Evolutionary conservation across 2,797 vertebrate species (phyloP).

Genomic region (Sylvia borin): DNA sequence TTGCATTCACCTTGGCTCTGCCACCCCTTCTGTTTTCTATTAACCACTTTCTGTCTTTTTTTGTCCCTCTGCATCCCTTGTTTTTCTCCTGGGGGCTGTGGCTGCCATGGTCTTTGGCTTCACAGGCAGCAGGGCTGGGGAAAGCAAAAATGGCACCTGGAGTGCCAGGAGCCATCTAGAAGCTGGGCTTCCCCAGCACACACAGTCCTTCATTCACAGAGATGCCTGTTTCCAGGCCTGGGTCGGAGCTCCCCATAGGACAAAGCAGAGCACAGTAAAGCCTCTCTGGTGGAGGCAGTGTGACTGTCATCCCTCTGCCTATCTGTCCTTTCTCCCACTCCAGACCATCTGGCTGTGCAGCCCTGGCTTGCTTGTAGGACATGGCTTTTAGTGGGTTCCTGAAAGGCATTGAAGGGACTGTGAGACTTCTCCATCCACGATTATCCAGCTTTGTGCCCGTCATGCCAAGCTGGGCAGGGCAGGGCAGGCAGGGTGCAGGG

Average conservation of each 20-base stretch:
- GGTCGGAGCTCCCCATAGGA: background rate
- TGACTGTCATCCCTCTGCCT: background rate
- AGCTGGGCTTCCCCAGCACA: background rate
- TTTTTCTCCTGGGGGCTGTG: background rate
- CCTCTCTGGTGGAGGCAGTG: background rate
- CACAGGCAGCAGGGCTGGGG: background rate
- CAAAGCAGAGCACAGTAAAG: background rate
- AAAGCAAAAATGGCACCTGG: background rate
- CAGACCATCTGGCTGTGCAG: background rate
- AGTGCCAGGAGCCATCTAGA: background rate
- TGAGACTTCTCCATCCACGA: background rate
- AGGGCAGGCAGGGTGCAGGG: background rate
- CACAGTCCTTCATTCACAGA: rapidly evolving
- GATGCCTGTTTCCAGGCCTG: background rate
- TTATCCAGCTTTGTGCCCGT: background rate
- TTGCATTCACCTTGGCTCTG: background rate
- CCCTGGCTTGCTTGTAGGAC: background rate
- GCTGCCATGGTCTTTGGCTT: background rate
- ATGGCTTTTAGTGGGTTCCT: background rate
- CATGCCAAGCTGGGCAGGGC: background rate
- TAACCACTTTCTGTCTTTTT: background rate
- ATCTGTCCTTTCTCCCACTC: background rate
- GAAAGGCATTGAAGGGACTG: background rate
- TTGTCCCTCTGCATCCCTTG: background rate
- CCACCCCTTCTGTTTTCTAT: background rate